Evolutionary conservation across 2,113 vertebrate species (phyloP), one percentile per base, ranked within the genome.

Genomic region (Mustela lutreola): DNA sequence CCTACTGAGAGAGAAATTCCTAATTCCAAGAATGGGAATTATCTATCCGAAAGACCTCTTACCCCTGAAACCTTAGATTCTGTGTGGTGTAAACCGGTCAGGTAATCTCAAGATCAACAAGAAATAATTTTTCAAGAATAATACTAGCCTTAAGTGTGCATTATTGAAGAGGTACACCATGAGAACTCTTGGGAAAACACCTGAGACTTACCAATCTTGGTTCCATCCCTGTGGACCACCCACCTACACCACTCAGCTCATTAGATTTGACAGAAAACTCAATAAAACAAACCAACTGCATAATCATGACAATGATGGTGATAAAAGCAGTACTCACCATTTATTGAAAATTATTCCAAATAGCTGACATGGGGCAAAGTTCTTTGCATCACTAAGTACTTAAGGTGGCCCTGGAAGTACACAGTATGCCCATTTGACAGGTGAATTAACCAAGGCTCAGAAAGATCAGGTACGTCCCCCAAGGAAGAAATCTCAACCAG

Each of bases 351-450:
- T n/a, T 63, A 56, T 71, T 89, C 45, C 39, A 73, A 53, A 8
- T 70, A 70, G 48, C n/a, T 91, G 60, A 63, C 58, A 93, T 11
- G 84, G 3, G 76, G 4, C 58, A 62, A 94, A 92, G 39, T 87
- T 94, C 50, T 75, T 95, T 71, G 67, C 90, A 16, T 78, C 48
- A 91, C 56, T 62, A 94, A 67, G 53, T 36, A 91, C 78, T 86
- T 56, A 48, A 42, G 14, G 18, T 24, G 70, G 50, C 39, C 63
- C 76, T 78, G 18, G 12, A 79, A 89, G n/a, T 73, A 12, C 14
- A 11, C 65, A 71, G n/a, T 60, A 33, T 5, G 71, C 5, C 85
- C 71, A 84, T 33, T 39, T 62, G 56, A 45, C 50, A 94, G 60
- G 6, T 28, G 28, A 70, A 89, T 10, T 86, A 89, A 48, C 81